These are phyloP conservation scores for Anser brachyrhynchus DNA, from an alignment of 2,113 vertebrate genomes.

Conservation along the genomic window DNA sequence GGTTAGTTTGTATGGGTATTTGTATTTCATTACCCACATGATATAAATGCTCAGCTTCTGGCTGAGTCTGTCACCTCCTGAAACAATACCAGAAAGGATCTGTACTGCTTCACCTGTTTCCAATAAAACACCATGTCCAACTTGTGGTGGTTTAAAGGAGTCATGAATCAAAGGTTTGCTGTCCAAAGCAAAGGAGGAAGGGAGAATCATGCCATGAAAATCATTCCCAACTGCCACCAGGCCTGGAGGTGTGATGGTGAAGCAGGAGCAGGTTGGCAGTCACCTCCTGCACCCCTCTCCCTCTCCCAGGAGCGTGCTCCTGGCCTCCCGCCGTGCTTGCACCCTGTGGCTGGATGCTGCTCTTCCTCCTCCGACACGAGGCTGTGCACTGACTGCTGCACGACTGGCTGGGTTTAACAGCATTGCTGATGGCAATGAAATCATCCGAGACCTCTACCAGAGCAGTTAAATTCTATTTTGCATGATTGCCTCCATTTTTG, in stretches of 20 bases:
- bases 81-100: background rate
- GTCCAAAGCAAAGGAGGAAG: background rate
- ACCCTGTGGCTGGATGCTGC: fast-evolving
- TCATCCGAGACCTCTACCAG: background rate
- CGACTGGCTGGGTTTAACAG: constrained; percentile 23
- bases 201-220: background rate
- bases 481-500: background rate
- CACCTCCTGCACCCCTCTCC: background rate
- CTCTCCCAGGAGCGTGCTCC: background rate
- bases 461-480: constrained; percentile 35
- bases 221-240: background rate
- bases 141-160: background rate
- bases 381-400: constrained; percentile 4
- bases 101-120: background rate
- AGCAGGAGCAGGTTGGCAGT: background rate
- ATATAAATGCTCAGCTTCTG: background rate
- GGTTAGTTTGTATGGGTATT: background rate
- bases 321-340: background rate
- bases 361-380: background rate
- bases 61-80: background rate
- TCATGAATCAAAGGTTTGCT: background rate
- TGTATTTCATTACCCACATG: background rate
- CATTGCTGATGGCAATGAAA: background rate
- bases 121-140: background rate
- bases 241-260: background rate